Base-by-base conservation (phyloP, 2,888 invertebrate species). In the Salticus scenicus region DNA sequence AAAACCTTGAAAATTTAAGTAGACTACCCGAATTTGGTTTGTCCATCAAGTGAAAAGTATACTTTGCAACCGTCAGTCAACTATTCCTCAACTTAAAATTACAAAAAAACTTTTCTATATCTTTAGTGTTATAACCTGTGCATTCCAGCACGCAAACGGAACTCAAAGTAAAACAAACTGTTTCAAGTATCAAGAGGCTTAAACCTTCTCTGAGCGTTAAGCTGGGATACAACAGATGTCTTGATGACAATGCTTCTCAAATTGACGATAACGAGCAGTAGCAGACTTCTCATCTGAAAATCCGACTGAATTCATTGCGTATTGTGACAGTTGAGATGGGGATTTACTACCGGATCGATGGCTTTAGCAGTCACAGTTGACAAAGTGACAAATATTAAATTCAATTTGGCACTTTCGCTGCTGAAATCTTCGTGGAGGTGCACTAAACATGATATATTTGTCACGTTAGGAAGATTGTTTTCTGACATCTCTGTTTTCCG, bases 311-410 rank as follows among this genome's bases (percentile, higher is more conserved):
- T 41, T 33, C 20, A 70, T 70, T 12, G 31, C 70, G 14, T 70
- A 42, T 70, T 70, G 33, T 70, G 70, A 70, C 77, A 77, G 51
- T 33, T 20, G 28, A 47, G 30, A 64, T n/a, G 41, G 17, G 73
- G 80, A 80, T 80, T n/a, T 37, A 79, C 28, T 30, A 7, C 8
- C 20, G 73, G 51, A 80, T 69, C 17, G 51, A 80, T 74, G 79
- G 27, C 31, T 27, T 31, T 14, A 31, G 47, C 31, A 7, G 67
- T 27, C 69, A 57, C 14, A 20, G 51, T 41, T 41, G 80, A 80
- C 80, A 74, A 47, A 28, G 73, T 80, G 80, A 80, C 80, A 74
- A 80, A 80, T 73, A 73, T 8, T 28, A 12, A 42, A 47, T 41
- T 71, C 78, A 30, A 47, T 70, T 71, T 37, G 41, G 37, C 17